These are phyloP conservation scores for Penaeus chinensis DNA, from an alignment of 1,140 invertebrate species.

Conservation along the genomic window DNA sequence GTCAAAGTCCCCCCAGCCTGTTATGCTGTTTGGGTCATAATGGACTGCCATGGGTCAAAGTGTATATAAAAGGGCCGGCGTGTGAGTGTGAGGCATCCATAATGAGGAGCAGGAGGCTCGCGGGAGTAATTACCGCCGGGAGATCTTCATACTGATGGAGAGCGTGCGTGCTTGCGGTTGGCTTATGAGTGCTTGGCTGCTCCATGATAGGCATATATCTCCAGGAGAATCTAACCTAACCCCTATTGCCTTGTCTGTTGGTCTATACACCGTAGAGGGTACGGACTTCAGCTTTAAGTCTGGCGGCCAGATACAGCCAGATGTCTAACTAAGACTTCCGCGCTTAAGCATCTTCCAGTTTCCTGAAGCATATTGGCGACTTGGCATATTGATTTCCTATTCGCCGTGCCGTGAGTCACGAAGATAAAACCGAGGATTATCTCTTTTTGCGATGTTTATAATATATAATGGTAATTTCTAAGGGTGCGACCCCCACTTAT, in stretches of 20 bases:
- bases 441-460: background rate
- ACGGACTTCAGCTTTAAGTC: slow-evolving; percentile 55
- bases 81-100: slow-evolving; percentile 7
- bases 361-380: too few species aligned
- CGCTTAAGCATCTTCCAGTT: too few species aligned
- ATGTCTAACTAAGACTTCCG: slow-evolving; percentile 37
- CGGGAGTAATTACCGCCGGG: too few species aligned
- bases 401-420: background rate
- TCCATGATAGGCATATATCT: slow-evolving; percentile 23
- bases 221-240: slow-evolving; percentile 28
- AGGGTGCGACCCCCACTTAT: slow-evolving; percentile 3
- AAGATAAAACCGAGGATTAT: background rate
- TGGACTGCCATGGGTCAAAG: slow-evolving; percentile 44
- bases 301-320: slow-evolving; percentile 55
- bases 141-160: too few species aligned
- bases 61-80: slow-evolving; percentile 21
- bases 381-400: background rate
- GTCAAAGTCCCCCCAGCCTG: slow-evolving; percentile 24
- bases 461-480: background rate
- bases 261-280: slow-evolving; percentile 41
- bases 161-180: too few species aligned
- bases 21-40: slow-evolving; percentile 32
- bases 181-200: too few species aligned
- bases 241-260: slow-evolving; percentile 28
- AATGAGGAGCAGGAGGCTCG: background rate